Conservation (phyloP, 2,797 vertebrate species). For the Onychomys leucogaster region DNA sequence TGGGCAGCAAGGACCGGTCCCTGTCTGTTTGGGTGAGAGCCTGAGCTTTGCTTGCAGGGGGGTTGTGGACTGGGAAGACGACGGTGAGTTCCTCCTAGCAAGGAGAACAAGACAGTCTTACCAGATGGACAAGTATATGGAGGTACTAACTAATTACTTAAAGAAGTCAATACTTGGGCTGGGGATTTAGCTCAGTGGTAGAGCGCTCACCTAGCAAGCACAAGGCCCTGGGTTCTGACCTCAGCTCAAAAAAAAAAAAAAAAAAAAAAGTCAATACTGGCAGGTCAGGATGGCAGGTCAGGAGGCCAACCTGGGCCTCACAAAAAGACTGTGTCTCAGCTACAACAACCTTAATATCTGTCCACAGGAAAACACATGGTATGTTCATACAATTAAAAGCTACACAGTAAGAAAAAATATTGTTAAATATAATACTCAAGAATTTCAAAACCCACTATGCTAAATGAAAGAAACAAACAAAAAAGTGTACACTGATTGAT, state of each 20-base stretch:
- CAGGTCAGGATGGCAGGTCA: not conserved
- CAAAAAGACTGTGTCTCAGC: not conserved
- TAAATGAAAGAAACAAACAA: not conserved
- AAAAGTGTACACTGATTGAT: not conserved
- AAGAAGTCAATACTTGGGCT: too few relatives aligned
- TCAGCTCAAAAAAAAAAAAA: too few relatives aligned
- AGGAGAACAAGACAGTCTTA: not conserved
- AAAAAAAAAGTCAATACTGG: not conserved
- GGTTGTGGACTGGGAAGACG: not conserved
- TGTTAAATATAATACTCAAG: not conserved
- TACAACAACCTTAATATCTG: not conserved
- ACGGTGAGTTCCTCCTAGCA: not conserved
- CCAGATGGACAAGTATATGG: not conserved
- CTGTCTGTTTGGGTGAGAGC: slow-evolving; percentile 97
- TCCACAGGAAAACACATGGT: not conserved
- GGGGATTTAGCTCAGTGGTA: too few relatives aligned
- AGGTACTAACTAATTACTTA: not conserved
- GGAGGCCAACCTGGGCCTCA: not conserved
- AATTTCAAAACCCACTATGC: not conserved
- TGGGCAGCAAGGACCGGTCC: slow-evolving; percentile 98
- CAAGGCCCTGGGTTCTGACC: too few relatives aligned
- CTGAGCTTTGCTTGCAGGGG: not conserved
- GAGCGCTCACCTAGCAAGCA: too few relatives aligned
- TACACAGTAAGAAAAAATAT: not conserved
- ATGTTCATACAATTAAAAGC: not conserved